phyloP scores from a whole-genome alignment of 2,888 invertebrate species.

The Dexiosoma caninum region DNA sequence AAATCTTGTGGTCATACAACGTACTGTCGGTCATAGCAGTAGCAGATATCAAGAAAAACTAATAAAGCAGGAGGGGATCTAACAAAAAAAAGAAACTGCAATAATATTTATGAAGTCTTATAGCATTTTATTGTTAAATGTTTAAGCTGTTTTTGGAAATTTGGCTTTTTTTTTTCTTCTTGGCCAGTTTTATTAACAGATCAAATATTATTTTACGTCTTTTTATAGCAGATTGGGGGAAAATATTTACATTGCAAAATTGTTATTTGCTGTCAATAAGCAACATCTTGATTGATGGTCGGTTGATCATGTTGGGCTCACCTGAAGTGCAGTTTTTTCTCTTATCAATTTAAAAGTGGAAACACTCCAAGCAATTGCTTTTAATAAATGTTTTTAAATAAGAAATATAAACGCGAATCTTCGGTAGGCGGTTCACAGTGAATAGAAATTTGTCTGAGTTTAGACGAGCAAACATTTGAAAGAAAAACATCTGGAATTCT shows the following conservation, averaged over 20 bases:
- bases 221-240: background rate
- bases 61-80: background rate
- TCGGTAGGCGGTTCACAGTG: no score
- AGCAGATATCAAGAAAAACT: background rate
- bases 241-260: constrained; percentile 31
- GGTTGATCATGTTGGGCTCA: background rate
- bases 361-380: background rate
- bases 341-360: no score
- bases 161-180: background rate
- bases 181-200: constrained; percentile 2
- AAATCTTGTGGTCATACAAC: constrained; percentile 15
- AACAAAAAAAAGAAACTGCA: background rate
- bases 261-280: constrained; percentile 21
- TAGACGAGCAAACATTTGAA: no score
- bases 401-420: no score
- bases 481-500: no score
- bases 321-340: no score
- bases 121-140: constrained; percentile 44
- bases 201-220: constrained; percentile 30
- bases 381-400: no score
- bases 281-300: constrained; percentile 35
- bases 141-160: constrained; percentile 18
- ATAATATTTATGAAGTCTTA: constrained; percentile 47
- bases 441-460: no score
- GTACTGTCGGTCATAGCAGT: background rate